Base-by-base conservation (phyloP, 1,140 invertebrate species). In the Drosophila suzukii region DNA sequence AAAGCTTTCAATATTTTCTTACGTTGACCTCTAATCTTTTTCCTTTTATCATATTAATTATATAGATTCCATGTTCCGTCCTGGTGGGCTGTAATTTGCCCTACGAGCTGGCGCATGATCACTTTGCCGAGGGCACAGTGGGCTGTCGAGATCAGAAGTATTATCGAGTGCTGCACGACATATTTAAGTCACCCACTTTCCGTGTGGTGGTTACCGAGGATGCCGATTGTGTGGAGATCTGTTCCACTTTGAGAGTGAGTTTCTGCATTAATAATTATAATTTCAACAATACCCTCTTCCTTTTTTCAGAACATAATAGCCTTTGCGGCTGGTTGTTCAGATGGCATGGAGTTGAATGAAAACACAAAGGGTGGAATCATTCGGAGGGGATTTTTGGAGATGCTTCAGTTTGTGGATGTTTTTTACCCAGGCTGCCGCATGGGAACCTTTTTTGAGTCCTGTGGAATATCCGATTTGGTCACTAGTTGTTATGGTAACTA, bases 351-450 rank as follows among this genome's bases (percentile, higher is more conserved):
- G 4, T 38, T 88, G 12, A 90, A 91, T 54, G 82, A 83, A 46
- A 90, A 90, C 32, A 90, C 86, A 12, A 90, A 90, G 50, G 54
- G 74, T 5, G 88, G 82, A 3, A 81, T 90, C 13, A 86, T 90
- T 15, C 51, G 88, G n/a, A 78, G 88, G 1, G 86, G 88, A 6
- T 76, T 90, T 7, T 43, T 90, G 8, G 88, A 90, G 57, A 88
- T 71, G 32, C 47, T 91, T 1, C 88, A 88, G 7, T 90, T 90
- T 10, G 82, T 90, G 7, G 88, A 90, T 49, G 88, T 90, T 1
- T 90, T 90, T 15, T 90, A 91, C 76, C 86, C 88, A 0, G 88
- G 88, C 50, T 84, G 88, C 24, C n/a, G n/a, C n/a, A n/a, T n/a
- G n/a, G n/a, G n/a, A n/a, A n/a, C n/a, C 4, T 88, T 90, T 30